Evolutionary conservation across 2,113 vertebrate genomes (phyloP).

Genomic region (Pseudorectes ferrugineus): DNA sequence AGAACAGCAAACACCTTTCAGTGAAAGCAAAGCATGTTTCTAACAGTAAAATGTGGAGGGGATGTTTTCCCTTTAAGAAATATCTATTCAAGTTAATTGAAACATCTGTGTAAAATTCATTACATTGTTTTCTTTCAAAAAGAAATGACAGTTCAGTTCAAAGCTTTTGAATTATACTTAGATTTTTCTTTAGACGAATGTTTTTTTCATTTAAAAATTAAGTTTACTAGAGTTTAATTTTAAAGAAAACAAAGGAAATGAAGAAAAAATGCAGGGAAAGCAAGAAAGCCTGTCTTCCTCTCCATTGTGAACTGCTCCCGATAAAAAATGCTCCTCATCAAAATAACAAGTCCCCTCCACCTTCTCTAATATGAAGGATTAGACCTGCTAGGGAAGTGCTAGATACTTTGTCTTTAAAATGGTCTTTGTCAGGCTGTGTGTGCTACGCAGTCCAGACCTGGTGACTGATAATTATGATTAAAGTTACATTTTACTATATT

Average conservation of each 20-base stretch:
- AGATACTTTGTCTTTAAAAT: not conserved
- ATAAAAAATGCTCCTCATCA: conserved; percentile 1
- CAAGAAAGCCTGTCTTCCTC: not conserved
- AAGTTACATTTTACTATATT: not conserved
- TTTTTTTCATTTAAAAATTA: conserved; percentile 25
- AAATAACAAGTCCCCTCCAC: not conserved
- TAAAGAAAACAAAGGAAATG: conserved; percentile 35
- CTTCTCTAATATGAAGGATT: not conserved
- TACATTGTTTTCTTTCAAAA: conserved; percentile 37
- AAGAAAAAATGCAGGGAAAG: conserved; percentile 20
- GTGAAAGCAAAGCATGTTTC: not conserved
- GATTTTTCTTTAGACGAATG: conserved; percentile 11
- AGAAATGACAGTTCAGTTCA: conserved; percentile 31
- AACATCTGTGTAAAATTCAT: conserved; percentile 51
- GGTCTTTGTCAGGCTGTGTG: not conserved
- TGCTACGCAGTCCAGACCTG: not conserved
- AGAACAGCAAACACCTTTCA: not conserved
- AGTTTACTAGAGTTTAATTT: conserved; percentile 24
- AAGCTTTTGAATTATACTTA: conserved; percentile 40
- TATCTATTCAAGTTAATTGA: not conserved
- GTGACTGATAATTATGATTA: not conserved
- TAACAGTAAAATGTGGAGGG: not conserved
- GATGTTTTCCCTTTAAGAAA: conserved; percentile 19
- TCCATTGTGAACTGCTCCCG: not conserved
- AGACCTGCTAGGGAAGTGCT: not conserved